Percentiles rank a stretch among this genome's conserved stretches.
phyloP scores from a whole-genome alignment of 1,140 invertebrate genomes.

The Drosophila bocki region DNA sequence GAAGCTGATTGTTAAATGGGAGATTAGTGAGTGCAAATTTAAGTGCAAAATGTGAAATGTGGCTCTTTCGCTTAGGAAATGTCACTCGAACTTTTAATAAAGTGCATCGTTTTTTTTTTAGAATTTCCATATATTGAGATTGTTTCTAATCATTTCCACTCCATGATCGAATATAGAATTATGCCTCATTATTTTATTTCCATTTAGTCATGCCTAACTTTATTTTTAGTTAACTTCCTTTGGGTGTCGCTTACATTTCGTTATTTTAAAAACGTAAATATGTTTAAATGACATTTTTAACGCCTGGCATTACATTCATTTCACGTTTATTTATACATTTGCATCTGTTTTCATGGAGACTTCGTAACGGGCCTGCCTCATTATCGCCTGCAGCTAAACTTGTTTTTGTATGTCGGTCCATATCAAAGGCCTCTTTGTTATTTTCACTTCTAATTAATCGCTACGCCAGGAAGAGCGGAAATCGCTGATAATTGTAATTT shows the following conservation, averaged over 20 bases:
- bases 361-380: slow-evolving; percentile 11
- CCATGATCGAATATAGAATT: not conserved
- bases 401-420: slow-evolving; percentile 26
- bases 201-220: not conserved
- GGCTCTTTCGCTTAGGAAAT: slow-evolving; percentile 19
- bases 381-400: slow-evolving; percentile 29
- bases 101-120: not conserved
- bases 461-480: slow-evolving; percentile 14
- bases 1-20: slow-evolving; percentile 46
- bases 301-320: slow-evolving; percentile 6
- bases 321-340: slow-evolving; percentile 40
- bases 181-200: not conserved
- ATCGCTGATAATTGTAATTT: slow-evolving; percentile 16
- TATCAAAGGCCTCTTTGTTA: slow-evolving; percentile 35
- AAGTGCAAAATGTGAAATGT: slow-evolving; percentile 18
- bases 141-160: not conserved
- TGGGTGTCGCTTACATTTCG: not conserved
- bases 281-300: slow-evolving; percentile 6
- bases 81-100: slow-evolving; percentile 11
- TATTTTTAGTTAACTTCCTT: not conserved
- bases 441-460: slow-evolving; percentile 22
- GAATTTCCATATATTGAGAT: not conserved
- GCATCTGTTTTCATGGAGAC: slow-evolving; percentile 48
- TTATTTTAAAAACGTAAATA: slow-evolving; percentile 1
- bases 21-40: slow-evolving; percentile 22